phyloP scores from a whole-genome alignment of 1,140 invertebrate species.

The Campodea augens region DNA sequence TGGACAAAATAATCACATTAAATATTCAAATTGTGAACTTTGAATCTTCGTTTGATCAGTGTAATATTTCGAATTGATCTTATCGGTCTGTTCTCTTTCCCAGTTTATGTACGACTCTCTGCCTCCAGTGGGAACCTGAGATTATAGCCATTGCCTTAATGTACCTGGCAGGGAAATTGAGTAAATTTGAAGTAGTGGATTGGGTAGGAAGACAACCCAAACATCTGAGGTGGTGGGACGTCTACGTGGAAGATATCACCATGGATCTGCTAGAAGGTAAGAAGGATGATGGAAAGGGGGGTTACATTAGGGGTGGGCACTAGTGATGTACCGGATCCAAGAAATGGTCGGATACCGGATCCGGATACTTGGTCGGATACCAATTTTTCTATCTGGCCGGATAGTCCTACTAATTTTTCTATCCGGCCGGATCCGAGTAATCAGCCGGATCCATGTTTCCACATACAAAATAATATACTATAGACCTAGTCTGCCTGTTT shows the following conservation, averaged over 20 bases:
- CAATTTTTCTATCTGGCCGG: no score
- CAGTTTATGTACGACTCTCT: conserved; percentile 87
- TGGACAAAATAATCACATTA: conserved; percentile 3
- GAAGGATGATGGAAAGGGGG: neutral
- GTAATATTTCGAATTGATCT: neutral
- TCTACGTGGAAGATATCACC: conserved; percentile 88
- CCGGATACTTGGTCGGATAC: no score
- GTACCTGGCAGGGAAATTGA: conserved; percentile 88
- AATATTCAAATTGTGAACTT: conserved; percentile 7
- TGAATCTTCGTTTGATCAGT: neutral
- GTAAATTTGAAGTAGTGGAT: conserved; percentile 85
- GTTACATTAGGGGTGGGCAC: neutral
- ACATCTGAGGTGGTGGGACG: conserved; percentile 92
- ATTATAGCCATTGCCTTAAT: conserved; percentile 94
- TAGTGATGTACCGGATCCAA: no score
- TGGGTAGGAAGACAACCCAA: conserved; percentile 66
- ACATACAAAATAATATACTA: no score
- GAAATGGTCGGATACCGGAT: no score
- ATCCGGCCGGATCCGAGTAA: no score
- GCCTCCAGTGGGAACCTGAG: conserved; percentile 97
- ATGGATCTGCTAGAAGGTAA: conserved; percentile 79
- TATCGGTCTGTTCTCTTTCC: conserved; percentile 16
- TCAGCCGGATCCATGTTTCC: no score
- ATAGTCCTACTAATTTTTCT: no score
- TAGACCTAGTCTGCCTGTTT: no score